Evolutionary conservation across 2,888 invertebrate genomes (phyloP).

Genomic region (Gymnosoma rotundatum): DNA sequence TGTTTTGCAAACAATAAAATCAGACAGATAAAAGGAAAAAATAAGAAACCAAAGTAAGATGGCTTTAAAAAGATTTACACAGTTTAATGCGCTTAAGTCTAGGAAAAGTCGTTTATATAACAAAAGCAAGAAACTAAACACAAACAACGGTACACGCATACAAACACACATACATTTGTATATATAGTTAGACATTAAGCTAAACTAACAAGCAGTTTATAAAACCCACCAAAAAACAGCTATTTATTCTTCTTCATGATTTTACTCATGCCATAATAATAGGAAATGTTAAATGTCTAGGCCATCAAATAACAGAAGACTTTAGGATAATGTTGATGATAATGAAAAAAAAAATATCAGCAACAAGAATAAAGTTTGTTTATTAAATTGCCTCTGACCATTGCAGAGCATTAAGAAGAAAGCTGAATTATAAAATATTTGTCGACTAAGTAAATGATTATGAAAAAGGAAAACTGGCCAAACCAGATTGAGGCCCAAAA

Average conservation of each 20-base stretch:
- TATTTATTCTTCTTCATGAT: background rate
- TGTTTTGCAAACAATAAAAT: constrained; percentile 61
- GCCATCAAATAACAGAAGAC: constrained; percentile 33
- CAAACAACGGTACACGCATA: background rate
- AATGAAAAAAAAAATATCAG: background rate
- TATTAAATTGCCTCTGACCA: constrained; percentile 6
- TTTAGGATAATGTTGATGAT: constrained; percentile 9
- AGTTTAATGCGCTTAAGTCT: constrained; percentile 64
- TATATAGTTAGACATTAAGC: background rate
- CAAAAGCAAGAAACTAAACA: constrained; percentile 36
- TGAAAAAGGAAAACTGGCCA: background rate
- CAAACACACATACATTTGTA: background rate
- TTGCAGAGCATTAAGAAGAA: background rate
- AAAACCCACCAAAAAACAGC: background rate
- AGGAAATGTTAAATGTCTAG: constrained; percentile 24
- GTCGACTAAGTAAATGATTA: background rate
- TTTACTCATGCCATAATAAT: background rate
- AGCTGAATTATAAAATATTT: background rate
- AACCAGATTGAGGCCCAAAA: background rate
- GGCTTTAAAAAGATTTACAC: constrained; percentile 66
- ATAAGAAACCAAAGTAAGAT: constrained; percentile 39
- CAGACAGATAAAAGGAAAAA: background rate
- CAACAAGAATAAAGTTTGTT: background rate
- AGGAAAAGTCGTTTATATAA: constrained; percentile 58
- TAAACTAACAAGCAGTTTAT: background rate